phyloP scores from a whole-genome alignment of 2,797 vertebrate species.

The Acipenser ruthenus region DNA sequence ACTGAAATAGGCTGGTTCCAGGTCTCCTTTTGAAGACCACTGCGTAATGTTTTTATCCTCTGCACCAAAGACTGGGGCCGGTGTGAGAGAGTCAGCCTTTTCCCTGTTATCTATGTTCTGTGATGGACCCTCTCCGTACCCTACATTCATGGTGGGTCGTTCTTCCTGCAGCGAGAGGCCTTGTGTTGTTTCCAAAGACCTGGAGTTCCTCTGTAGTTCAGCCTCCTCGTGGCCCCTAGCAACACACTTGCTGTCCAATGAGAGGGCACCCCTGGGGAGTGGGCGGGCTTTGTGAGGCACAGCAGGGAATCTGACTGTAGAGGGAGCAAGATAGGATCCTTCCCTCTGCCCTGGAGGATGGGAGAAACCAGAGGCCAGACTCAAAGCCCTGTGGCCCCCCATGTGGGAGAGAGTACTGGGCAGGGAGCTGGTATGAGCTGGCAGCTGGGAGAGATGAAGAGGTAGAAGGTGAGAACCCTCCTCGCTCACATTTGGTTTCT shows the following conservation, averaged over 20 bases:
- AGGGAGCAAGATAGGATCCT: no score
- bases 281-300: constrained; percentile 12
- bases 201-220: constrained; percentile 15
- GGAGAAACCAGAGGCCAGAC: constrained; percentile 9
- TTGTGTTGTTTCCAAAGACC: neutral
- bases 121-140: constrained; percentile 11
- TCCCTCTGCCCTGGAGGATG: neutral
- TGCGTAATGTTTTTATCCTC: neutral
- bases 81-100: constrained; percentile 20
- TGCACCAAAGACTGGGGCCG: neutral
- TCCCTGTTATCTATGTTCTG: constrained; percentile 22
- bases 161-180: constrained; percentile 16
- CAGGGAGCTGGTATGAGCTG: no score
- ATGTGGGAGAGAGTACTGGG: no score
- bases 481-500: no score
- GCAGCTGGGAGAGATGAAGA: no score
- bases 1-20: neutral
- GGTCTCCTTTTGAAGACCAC: neutral
- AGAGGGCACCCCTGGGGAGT: constrained; percentile 13
- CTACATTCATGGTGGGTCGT: constrained; percentile 16
- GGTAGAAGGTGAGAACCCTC: no score
- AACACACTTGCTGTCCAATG: constrained; percentile 17
- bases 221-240: constrained; percentile 2
- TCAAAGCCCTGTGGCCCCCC: neutral
- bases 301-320: neutral